A percentile compares a stretch with the other conserved stretches of the same genome.
Conservation (phyloP, 2,888 invertebrate species). For the Apodemia zela region DNA sequence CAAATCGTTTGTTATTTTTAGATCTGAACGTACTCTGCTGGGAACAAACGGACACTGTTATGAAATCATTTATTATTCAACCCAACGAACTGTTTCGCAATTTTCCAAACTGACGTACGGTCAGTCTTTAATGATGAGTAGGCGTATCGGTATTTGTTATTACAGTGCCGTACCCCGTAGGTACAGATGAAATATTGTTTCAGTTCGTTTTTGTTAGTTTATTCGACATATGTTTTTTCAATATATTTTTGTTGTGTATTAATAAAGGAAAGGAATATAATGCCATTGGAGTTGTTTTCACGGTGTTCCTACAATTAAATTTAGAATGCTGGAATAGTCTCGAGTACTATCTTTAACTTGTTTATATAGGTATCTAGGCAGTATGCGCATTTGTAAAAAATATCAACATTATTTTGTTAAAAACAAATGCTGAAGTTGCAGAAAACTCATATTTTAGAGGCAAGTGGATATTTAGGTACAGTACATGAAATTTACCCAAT, state of each 20-base stretch:
- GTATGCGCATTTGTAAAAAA: too few relatives aligned
- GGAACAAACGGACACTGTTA: conserved; percentile 75
- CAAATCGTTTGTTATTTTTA: conserved; percentile 75
- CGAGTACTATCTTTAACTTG: too few relatives aligned
- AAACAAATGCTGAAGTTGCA: too few relatives aligned
- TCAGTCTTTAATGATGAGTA: conserved; percentile 26
- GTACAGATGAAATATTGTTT: conserved; percentile 14
- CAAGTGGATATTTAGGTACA: too few relatives aligned
- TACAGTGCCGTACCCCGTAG: conserved; percentile 20
- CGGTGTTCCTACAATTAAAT: too few relatives aligned
- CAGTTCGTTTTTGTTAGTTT: conserved; percentile 2
- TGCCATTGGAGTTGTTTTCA: too few relatives aligned
- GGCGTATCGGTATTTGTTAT: conserved; percentile 30
- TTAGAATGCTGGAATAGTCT: too few relatives aligned
- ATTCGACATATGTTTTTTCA: background rate
- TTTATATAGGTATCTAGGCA: too few relatives aligned
- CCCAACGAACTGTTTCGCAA: conserved; percentile 75
- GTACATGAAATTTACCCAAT: too few relatives aligned
- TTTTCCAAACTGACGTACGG: conserved; percentile 57
- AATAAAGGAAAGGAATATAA: background rate
- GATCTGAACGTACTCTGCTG: conserved; percentile 61
- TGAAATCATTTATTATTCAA: conserved; percentile 80
- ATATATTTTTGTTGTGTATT: background rate
- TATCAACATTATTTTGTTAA: too few relatives aligned
- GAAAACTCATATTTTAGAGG: too few relatives aligned